phyloP scores from a whole-genome alignment of 2,888 invertebrate species.

The Monoplex corrugatus region DNA sequence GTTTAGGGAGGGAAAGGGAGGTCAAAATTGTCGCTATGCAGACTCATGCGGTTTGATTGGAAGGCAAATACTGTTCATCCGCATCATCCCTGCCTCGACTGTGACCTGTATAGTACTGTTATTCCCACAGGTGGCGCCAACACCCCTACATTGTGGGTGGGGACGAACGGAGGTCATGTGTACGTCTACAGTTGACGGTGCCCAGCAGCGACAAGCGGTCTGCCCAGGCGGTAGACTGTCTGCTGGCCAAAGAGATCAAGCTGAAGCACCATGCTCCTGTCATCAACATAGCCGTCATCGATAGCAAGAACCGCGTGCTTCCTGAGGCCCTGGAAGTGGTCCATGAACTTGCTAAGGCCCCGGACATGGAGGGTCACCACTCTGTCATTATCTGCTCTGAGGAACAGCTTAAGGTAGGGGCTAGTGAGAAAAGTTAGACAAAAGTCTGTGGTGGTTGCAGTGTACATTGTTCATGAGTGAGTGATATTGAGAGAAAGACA shows the following conservation, averaged over 20 bases:
- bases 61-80: too few relatives aligned
- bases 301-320: constrained; percentile 88
- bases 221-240: constrained; percentile 85
- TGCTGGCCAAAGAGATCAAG: constrained; percentile 92
- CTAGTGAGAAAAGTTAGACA: too few relatives aligned
- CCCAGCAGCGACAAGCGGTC: constrained; percentile 88
- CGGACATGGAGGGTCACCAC: constrained; percentile 90
- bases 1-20: too few relatives aligned
- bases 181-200: constrained; percentile 94
- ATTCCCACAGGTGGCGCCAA: constrained; percentile 71
- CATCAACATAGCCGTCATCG: constrained; percentile 94
- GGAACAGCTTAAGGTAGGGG: constrained; percentile 94
- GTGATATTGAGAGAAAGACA: too few relatives aligned
- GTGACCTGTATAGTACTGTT: too few relatives aligned
- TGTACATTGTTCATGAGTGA: too few relatives aligned
- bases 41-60: too few relatives aligned
- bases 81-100: too few relatives aligned
- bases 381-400: constrained; percentile 97
- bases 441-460: too few relatives aligned
- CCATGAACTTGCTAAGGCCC: constrained; percentile 86
- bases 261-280: constrained; percentile 98
- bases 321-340: constrained; percentile 84
- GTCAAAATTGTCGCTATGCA: too few relatives aligned
- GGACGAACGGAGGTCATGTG: constrained; percentile 97
- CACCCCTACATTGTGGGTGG: constrained; percentile 94